A percentile compares a stretch with the other conserved stretches of the same genome.
These are phyloP conservation scores for Dromococcyx pavoninus DNA, from an alignment of 2,797 vertebrate genomes.

Conservation along the genomic window DNA sequence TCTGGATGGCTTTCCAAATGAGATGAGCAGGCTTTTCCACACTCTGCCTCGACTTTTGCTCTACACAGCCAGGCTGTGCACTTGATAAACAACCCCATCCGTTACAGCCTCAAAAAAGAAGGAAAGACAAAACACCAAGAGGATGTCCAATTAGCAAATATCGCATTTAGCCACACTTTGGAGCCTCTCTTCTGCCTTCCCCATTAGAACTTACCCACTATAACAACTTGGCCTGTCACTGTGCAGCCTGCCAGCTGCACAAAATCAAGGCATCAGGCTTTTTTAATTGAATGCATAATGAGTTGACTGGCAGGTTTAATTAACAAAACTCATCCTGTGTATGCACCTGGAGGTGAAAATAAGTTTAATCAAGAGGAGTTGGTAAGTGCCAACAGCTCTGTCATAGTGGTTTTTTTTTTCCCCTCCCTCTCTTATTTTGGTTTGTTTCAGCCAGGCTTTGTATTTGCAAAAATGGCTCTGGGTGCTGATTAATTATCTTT, in stretches of 20 bases:
- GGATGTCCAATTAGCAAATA: constrained; percentile 40
- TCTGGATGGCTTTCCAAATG: constrained; percentile 4
- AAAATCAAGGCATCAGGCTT: constrained; percentile 42
- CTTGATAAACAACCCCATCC: not conserved
- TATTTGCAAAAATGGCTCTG: constrained; percentile 45
- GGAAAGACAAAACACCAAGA: not conserved
- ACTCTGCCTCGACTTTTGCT: not conserved
- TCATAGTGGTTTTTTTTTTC: not conserved
- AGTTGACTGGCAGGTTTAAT: constrained; percentile 71
- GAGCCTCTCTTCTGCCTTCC: not conserved
- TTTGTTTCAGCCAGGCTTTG: constrained; percentile 44
- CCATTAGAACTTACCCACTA: not conserved
- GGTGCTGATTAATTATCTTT: constrained; percentile 64
- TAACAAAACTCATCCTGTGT: constrained; percentile 66
- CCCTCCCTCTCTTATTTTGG: not conserved
- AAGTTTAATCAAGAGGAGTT: constrained; percentile 67
- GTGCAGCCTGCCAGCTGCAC: constrained; percentile 46
- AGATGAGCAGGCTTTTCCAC: not conserved
- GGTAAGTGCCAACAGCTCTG: constrained; percentile 62
- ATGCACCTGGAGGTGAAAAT: constrained; percentile 71
- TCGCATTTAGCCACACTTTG: constrained; percentile 10
- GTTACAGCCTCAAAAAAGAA: rapidly evolving
- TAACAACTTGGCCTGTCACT: constrained; percentile 28
- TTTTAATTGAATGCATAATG: constrained; percentile 66
- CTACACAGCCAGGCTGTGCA: not conserved